A percentile compares a stretch with the other conserved stretches of the same genome.
Evolutionary conservation across 1,140 invertebrate genomes (phyloP).

Genomic region (Armadillidium nasatum): DNA sequence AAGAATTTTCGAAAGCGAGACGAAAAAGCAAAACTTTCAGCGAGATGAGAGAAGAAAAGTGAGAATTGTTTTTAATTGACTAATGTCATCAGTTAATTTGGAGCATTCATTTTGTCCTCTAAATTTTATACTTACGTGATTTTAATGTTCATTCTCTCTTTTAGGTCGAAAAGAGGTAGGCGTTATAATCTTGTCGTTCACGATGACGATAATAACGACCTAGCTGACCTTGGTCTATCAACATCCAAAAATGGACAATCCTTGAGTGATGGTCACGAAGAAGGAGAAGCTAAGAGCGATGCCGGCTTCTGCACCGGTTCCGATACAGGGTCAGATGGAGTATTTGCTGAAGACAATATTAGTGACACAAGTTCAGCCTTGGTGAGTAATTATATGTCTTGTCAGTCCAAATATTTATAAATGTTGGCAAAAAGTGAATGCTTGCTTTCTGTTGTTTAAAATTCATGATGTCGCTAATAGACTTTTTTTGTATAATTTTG

Average conservation of each 20-base stretch:
- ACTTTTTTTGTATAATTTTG: background rate
- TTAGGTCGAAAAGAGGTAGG: constrained; percentile 56
- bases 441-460: background rate
- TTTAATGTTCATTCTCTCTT: background rate
- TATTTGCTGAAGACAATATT: constrained; percentile 79
- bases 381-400: constrained; percentile 26
- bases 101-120: background rate
- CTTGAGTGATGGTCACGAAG: constrained; percentile 45
- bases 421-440: background rate
- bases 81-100: background rate
- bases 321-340: constrained; percentile 52
- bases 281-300: constrained; percentile 43
- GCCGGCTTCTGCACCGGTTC: constrained; percentile 45
- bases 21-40: background rate
- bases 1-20: background rate
- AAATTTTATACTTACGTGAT: background rate
- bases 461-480: background rate
- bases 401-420: background rate
- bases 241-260: constrained; percentile 66
- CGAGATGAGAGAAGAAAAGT: constrained; percentile 4
- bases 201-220: constrained; percentile 73
- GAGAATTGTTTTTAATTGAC: background rate
- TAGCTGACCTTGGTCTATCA: constrained; percentile 74
- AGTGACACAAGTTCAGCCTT: constrained; percentile 56
- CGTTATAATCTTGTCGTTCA: constrained; percentile 56